Conservation (phyloP, 2,888 invertebrate genomes). For the Platycheirus albimanus region DNA sequence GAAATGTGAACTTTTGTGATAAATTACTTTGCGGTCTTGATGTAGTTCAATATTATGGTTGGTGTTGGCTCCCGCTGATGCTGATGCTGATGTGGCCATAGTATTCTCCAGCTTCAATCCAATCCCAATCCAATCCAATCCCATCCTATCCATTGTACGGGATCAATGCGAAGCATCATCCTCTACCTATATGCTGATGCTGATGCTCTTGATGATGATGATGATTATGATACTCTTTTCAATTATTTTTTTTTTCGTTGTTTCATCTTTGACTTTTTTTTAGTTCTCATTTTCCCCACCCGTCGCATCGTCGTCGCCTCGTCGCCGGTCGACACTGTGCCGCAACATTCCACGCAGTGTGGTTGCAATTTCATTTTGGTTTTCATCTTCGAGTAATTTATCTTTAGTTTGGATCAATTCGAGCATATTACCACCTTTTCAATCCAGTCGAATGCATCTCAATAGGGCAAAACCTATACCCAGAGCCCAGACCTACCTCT, state of each 20-base stretch:
- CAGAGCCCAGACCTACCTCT: background rate
- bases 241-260: constrained; percentile 41
- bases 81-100: background rate
- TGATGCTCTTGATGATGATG: constrained; percentile 55
- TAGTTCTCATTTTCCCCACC: background rate
- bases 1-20: constrained; percentile 69
- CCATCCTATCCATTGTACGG: constrained; percentile 27
- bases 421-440: constrained; percentile 73
- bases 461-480: constrained; percentile 33
- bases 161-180: constrained; percentile 29
- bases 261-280: constrained; percentile 20
- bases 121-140: constrained; percentile 21
- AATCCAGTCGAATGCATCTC: constrained; percentile 69
- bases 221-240: constrained; percentile 62
- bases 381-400: constrained; percentile 62
- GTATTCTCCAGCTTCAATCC: constrained; percentile 12
- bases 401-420: constrained; percentile 73
- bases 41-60: constrained; percentile 52
- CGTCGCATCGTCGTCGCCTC: too few species aligned
- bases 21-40: constrained; percentile 69
- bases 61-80: constrained; percentile 36
- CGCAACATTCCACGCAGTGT: constrained; percentile 20
- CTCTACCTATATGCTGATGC: constrained; percentile 16
- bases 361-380: constrained; percentile 62
- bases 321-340: too few species aligned